These are phyloP conservation scores for Rhyacichthys aspro DNA, from an alignment of 2,797 vertebrate genomes.

Conservation along the genomic window DNA sequence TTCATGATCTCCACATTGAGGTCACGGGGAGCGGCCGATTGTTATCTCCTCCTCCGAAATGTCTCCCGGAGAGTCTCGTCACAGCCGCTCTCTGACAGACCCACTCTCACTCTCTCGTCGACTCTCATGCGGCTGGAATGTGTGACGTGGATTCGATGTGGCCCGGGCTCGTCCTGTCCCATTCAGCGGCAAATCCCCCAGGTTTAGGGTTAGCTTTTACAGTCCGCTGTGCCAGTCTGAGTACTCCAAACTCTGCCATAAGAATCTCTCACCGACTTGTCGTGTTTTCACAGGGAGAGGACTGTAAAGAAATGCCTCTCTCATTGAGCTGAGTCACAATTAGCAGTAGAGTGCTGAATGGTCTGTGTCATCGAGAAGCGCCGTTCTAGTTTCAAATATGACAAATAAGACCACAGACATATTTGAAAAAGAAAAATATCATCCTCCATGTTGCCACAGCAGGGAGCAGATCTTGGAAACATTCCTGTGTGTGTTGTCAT, in stretches of 20 bases:
- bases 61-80: constrained; percentile 26
- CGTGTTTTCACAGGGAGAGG: constrained; percentile 57
- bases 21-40: constrained; percentile 44
- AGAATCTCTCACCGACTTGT: constrained; percentile 62
- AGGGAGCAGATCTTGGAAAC: constrained; percentile 9
- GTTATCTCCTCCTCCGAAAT: constrained; percentile 27
- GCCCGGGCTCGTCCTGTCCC: constrained; percentile 57
- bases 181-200: constrained; percentile 69
- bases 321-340: constrained; percentile 66
- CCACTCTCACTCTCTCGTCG: neutral
- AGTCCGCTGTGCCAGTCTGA: constrained; percentile 41
- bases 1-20: constrained; percentile 35
- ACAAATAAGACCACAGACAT: neutral
- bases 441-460: constrained; percentile 13
- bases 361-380: constrained; percentile 9
- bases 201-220: constrained; percentile 68
- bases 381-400: neutral
- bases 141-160: constrained; percentile 55
- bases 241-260: constrained; percentile 43
- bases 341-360: constrained; percentile 38
- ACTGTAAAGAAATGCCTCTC: constrained; percentile 45
- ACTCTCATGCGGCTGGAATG: constrained; percentile 67
- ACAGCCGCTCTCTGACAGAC: neutral
- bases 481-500: neutral
- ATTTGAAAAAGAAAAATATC: constrained; percentile 24